phyloP scores from a whole-genome alignment of 1,140 invertebrate genomes.

The Drosophila setifemur region DNA sequence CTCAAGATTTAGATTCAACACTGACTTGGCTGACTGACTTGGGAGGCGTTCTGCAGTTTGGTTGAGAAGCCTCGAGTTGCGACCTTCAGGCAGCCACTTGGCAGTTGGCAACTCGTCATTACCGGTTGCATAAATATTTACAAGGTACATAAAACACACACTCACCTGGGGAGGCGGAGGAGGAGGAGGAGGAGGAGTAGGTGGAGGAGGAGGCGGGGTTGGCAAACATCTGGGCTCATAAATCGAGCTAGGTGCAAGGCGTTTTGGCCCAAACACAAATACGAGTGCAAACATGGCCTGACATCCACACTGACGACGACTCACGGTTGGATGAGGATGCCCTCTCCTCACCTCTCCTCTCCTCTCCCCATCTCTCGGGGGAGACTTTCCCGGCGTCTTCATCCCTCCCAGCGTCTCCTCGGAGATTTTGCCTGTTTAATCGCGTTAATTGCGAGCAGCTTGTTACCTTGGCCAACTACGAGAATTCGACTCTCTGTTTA shows the following conservation, averaged over 20 bases:
- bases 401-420: slow-evolving; percentile 52
- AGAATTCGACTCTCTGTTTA: slow-evolving; percentile 50
- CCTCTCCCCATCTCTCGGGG: background rate
- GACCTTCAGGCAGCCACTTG: slow-evolving; percentile 52
- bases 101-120: slow-evolving; percentile 68
- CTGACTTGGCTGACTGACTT: slow-evolving; percentile 23
- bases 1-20: slow-evolving; percentile 40
- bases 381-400: background rate
- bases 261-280: slow-evolving; percentile 44
- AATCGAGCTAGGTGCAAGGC: slow-evolving; percentile 49
- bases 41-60: slow-evolving; percentile 21
- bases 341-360: no score
- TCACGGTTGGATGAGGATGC: slow-evolving; percentile 7
- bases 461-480: slow-evolving; percentile 64
- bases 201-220: background rate
- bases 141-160: slow-evolving; percentile 57
- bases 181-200: no score
- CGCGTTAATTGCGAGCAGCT: slow-evolving; percentile 74
- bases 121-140: slow-evolving; percentile 74
- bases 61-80: slow-evolving; percentile 13
- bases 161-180: background rate
- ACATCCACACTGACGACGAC: slow-evolving; percentile 44
- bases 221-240: slow-evolving; percentile 48
- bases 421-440: slow-evolving; percentile 50
- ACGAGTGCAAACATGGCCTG: slow-evolving; percentile 32